Evolutionary conservation across 2,888 invertebrate genomes (phyloP), one percentile per base, ranked within the genome.

Genomic region (Laspeyria flexula): DNA sequence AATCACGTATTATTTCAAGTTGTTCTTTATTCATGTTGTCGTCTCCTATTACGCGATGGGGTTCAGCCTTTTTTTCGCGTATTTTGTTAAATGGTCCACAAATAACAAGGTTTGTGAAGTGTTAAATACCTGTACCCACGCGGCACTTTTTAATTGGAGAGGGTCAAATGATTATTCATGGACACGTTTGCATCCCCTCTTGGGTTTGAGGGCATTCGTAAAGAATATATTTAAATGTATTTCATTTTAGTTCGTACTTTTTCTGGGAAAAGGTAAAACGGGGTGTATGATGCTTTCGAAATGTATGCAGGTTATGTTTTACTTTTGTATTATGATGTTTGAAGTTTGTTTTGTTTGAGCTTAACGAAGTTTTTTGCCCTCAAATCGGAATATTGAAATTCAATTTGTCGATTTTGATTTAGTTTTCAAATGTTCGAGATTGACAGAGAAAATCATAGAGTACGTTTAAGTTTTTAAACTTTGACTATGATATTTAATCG

Each of bases 161-260:
- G 75, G 65, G 61, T 60, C 65, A 75, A 79, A 80, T 81, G 75
- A 80, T 81, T 81, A 81, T 81, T 81, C 81, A 68, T 49, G 55
- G 69, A 56, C 81, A 81, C 79, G 81, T 40, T 40, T 63, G 47
- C 34, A 37, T 16, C 40, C 55, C 53, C 57, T 53, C 50, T 55
- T 62, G 58, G 55, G 45, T 58, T 59, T 49, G 51, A 57, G 62
- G 58, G 58, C 45, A 40, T 57, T 67, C 51, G 59, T 47, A 39
- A 59, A 65, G 66, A 70, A 62, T 70, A 70, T 52, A 59, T 65
- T 69, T 65, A 47, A 65, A 69, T 62, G 54, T 39, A 50, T 46
- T 48, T 16, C 35, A 38, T 52, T 60, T 47, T 34, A 41, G 49
- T 29, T 37, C 10, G 23, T 29, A 1, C 6, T 29, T 40, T 31